phyloP scores from a whole-genome alignment of 2,797 vertebrate genomes.

The Alca torda region DNA sequence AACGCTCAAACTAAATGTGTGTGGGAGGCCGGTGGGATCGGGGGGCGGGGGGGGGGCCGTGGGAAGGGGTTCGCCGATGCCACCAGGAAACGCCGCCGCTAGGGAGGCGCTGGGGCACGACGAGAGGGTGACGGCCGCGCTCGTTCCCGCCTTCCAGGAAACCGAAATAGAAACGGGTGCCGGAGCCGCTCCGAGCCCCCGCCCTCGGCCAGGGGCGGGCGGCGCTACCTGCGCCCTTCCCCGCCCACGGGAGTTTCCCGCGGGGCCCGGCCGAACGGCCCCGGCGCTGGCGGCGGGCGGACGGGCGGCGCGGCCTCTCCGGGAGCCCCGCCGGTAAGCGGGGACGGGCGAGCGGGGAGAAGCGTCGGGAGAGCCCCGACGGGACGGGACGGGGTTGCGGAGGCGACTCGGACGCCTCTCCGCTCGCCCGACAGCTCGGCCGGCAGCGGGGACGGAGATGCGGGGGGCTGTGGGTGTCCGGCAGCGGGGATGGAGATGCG shows the following conservation, averaged over 20 bases:
- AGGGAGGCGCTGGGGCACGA: not conserved
- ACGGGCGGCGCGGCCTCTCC: not conserved
- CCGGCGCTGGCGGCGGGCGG: not conserved
- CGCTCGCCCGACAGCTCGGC: not conserved
- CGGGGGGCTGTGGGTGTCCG: not conserved
- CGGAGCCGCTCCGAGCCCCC: not conserved
- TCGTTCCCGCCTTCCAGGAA: not conserved
- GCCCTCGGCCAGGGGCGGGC: not conserved
- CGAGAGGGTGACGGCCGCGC: not conserved
- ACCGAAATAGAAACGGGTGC: slow-evolving; percentile 27
- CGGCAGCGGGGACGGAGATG: not conserved
- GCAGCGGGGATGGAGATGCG: no score
- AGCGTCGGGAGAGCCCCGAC: not conserved
- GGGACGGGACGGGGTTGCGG: not conserved
- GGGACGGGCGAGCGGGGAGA: not conserved
- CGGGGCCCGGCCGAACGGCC: not conserved
- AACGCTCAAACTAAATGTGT: fast-evolving
- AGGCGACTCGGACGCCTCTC: not conserved
- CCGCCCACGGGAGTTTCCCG: not conserved
- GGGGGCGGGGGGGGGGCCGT: no score
- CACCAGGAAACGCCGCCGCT: not conserved
- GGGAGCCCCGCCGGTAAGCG: not conserved
- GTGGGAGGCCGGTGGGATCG: not conserved
- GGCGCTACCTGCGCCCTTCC: not conserved
- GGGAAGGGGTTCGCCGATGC: not conserved